Evolutionary conservation across 1,140 invertebrate genomes (phyloP), one percentile per base, ranked within the genome.

Genomic region (Ctenoplectra terminalis): DNA sequence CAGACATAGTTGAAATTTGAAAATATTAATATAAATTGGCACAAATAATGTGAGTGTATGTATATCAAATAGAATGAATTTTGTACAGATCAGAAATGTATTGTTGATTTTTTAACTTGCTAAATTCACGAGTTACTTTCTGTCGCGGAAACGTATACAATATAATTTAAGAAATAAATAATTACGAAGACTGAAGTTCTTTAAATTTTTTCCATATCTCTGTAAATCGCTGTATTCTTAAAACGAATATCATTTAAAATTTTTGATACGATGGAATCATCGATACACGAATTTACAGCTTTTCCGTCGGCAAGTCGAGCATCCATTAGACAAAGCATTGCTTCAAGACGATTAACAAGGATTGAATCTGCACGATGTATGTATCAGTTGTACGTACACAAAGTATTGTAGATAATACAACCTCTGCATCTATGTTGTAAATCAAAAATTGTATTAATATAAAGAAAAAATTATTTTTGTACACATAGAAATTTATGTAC

Each of bases 81-180:
- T 74, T 56, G 78, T 81, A 74, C 37, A 66, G 20, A 79, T 56
- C 0, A 50, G 66, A 43, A 60, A 52, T 50, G 3, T 48, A 73
- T 56, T 54, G 6, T 61, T 23, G 20, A 69, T 31, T 66, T 29
- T 61, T 46, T 66, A 29, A 66, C 3, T 60, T n/a, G 11, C 52
- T 60, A 72, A 85, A 82, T 76, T 81, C 40, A 50, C 5, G 70
- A 61, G 52, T 81, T 67, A 72, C 73, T 52, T 70, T 52, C 6
- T 61, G 37, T 75, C 20, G 70, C 0, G 9, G n/a, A 67, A 40
- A 5, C 11, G 9, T 70, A 63, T 8, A 34, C 40, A 48, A 50
- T 11, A 60, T 43, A 71, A 81, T 75, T 34, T 85, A 70, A 61
- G 0, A n/a, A 70, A 76, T 85, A 81, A 37, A 60, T 56, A 56